Conservation (phyloP, 2,888 invertebrate species). For the Hirtodrosophila trivittata region DNA sequence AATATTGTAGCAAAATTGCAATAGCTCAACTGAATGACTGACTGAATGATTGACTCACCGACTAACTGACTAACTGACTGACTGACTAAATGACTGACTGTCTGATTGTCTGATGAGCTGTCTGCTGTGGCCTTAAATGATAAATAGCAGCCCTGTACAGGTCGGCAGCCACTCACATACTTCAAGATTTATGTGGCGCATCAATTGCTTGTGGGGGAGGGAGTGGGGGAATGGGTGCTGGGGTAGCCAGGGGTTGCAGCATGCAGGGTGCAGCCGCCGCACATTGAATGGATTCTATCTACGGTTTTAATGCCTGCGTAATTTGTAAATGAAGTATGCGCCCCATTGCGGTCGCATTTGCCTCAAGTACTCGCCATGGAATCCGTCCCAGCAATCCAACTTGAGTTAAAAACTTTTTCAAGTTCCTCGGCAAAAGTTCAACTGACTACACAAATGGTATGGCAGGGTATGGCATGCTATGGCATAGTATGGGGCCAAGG, state of each 20-base stretch:
- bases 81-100: slow-evolving; percentile 12
- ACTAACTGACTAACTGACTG: slow-evolving; percentile 38
- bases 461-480: slow-evolving; percentile 8
- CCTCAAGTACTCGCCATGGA: slow-evolving; percentile 33
- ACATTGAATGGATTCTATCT: slow-evolving; percentile 57
- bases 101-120: slow-evolving; percentile 34
- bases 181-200: slow-evolving; percentile 74
- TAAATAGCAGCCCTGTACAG: slow-evolving; percentile 57
- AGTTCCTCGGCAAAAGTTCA: slow-evolving; percentile 16
- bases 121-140: slow-evolving; percentile 50
- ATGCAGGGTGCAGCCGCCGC: slow-evolving; percentile 18
- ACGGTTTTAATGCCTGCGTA: slow-evolving; percentile 75
- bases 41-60: slow-evolving; percentile 46
- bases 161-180: slow-evolving; percentile 66
- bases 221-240: background rate
- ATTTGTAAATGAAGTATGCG: slow-evolving; percentile 81
- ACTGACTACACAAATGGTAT: background rate
- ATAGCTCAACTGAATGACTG: slow-evolving; percentile 70
- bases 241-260: slow-evolving; percentile 1
- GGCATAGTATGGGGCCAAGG: background rate
- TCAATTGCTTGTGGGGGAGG: slow-evolving; percentile 55
- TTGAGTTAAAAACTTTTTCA: slow-evolving; percentile 35
- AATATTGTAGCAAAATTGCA: slow-evolving; percentile 76
- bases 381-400: slow-evolving; percentile 17
- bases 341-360: slow-evolving; percentile 46